Percentiles rank a stretch among this genome's conserved stretches.
These are phyloP conservation scores for Drosophila pseudoobscura DNA, from an alignment of 1,140 invertebrate genomes.

Conservation along the genomic window DNA sequence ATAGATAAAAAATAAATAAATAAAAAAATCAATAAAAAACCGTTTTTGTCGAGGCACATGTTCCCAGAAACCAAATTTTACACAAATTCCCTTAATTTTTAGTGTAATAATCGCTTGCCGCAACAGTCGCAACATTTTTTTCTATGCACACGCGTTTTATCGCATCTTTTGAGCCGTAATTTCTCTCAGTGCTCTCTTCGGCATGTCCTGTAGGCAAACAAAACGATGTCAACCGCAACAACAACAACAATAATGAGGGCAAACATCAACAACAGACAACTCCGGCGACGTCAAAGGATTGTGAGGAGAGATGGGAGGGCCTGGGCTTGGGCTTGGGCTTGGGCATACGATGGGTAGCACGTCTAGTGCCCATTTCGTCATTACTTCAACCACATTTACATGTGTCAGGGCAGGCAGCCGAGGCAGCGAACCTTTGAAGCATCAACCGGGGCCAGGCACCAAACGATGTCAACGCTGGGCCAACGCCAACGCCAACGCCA, in stretches of 20 bases:
- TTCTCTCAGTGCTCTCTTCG: conserved; percentile 23
- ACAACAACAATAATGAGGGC: conserved; percentile 80
- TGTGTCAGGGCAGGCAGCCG: conserved; percentile 63
- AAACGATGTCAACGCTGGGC: conserved; percentile 53
- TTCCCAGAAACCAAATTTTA: no score
- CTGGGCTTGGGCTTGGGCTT: not conserved
- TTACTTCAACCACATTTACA: conserved; percentile 83
- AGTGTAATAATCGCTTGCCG: no score
- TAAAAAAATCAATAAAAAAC: no score
- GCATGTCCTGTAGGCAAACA: conserved; percentile 70
- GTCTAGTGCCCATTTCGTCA: conserved; percentile 82
- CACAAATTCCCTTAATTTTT: no score
- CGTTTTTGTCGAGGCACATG: no score
- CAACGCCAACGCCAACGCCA: conserved; percentile 26
- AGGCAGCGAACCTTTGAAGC: conserved; percentile 68
- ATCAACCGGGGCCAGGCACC: conserved; percentile 44
- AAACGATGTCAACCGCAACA: conserved; percentile 79
- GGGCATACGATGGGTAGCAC: conserved; percentile 27
- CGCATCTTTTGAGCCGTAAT: not conserved
- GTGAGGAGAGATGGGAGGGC: conserved; percentile 24
- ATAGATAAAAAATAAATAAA: no score
- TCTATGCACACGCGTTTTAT: no score
- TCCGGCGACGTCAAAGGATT: conserved; percentile 73
- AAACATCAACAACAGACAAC: conserved; percentile 79
- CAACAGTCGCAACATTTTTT: no score